phyloP scores from a whole-genome alignment of 2,113 vertebrate species.

The Anseranas semipalmata region DNA sequence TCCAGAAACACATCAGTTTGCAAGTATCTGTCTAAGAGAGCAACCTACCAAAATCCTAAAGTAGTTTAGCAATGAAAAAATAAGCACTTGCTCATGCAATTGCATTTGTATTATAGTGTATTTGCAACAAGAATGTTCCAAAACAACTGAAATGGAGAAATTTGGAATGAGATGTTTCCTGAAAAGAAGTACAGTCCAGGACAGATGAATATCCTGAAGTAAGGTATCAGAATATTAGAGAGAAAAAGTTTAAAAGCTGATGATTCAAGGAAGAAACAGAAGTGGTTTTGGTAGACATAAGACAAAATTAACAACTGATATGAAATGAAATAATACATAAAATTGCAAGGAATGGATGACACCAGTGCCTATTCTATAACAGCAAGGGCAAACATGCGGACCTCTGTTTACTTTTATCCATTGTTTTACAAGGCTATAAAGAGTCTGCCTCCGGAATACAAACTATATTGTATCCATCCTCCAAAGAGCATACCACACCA shows the following conservation, averaged over 20 bases:
- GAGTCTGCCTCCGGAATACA: not conserved
- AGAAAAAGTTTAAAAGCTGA: not conserved
- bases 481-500: not conserved
- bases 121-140: not conserved
- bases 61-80: not conserved
- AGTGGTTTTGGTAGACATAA: not conserved
- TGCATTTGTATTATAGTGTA: not conserved
- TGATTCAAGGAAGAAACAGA: not conserved
- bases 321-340: not conserved
- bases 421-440: not conserved
- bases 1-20: not conserved
- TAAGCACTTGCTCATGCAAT: not conserved
- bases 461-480: not conserved
- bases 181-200: not conserved
- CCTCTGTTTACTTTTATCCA: not conserved
- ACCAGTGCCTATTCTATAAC: not conserved
- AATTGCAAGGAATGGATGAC: not conserved
- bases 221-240: not conserved
- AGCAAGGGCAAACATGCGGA: not conserved
- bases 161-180: not conserved
- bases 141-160: not conserved
- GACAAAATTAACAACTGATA: not conserved
- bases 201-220: not conserved
- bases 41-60: not conserved
- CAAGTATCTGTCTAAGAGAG: not conserved